Evolutionary conservation across 2,888 invertebrate genomes (phyloP), one percentile per base, ranked within the genome.

Genomic region (Andrena bucephala): DNA sequence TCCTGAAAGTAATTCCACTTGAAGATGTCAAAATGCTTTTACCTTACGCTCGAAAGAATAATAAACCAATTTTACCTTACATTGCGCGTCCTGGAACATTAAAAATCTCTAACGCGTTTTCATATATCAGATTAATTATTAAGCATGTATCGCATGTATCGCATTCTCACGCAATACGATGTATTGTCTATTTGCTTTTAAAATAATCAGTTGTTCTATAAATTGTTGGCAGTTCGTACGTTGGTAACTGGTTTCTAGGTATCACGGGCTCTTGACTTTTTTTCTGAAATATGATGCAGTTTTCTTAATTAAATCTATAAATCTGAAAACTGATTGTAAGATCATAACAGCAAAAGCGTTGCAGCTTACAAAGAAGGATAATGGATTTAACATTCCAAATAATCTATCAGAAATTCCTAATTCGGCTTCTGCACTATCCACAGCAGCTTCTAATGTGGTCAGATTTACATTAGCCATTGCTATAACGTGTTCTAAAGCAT

Each of bases 371-470:
- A 94, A 94, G 68, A 94, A 93, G 1, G 92, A 91, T 24, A 94
- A 91, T 1, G 94, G 94, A 89, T 94, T 94, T 29, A 94, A 80
- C 68, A 94, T 93, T 24, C 92, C 92, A 20, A 94, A 90, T 68
- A 93, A 88, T 79, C 92, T 91, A 71, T 94, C 94, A 0, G 94
- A 90, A 8, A 90, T 87, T 3, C 93, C 93, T 50, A 93, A 85
- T 48, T 92, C 91, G 27, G 92, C 87, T 77, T 94, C 94, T 0
- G 94, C 94, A 24, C 85, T 89, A 10, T 94, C 94, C 60, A 94
- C 89, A 8, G 93, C 93, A 33, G 91, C 85, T 85, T 94, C 94
- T 24, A 94, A 88, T 0, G 91, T 90, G 31, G 89, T 90, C 36
- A 94, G 81, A 85, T 94, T 93, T 50, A 90, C 88, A 73, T 92